Base-by-base conservation (phyloP, 1,140 invertebrate species). In the Hyphantria cunea region DNA sequence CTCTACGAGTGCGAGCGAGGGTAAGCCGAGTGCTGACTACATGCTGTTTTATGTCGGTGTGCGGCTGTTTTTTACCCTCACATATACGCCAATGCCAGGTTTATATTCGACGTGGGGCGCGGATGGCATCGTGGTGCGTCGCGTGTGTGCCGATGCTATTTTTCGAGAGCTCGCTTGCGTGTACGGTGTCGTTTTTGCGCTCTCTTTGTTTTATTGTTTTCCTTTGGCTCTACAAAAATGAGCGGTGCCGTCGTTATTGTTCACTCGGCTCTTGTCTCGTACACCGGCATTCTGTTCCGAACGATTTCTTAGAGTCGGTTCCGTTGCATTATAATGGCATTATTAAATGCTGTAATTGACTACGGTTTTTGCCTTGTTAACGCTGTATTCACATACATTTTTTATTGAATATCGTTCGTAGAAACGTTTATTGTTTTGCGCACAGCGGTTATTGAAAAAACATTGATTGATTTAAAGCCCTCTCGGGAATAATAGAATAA, bases 121-220 rank as follows among this genome's bases (percentile, higher is more conserved):
- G 66, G 58, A 61, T 61, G 64, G 63, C 69, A 64, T 56, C 60
- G 69, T 54, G 44, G 61, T 52, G 60, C 68, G 53, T 72, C 73
- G 80, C 69, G 76, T 78, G 78, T 70, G 66, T 64, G 58, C 58
- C 33, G 66, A 69, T 77, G 77, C 76, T 78, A 79, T 84, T 83
- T 84, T 82, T 79, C 78, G 72, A 79, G 75, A 74, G 69, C 74
- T 59, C 50, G 78, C 72, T 83, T 76, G 76, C 78, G 78, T 81
- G 78, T 64, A 31, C 70, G 47, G 64, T 64, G 70, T 71, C 72
- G 70, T 81, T 82, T 84, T 83, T 84, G 75, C 76, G 72, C 74
- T 76, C 72, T 72, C 78, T 82, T 82, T 82, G 78, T 84, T 82
- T 86, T 83, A 82, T 83, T 83, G 74, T 79, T 77, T 78, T 80